Percentiles rank a stretch among this genome's conserved stretches.
Conservation (phyloP, 2,888 invertebrate genomes). For the Meghimatium bilineatum region DNA sequence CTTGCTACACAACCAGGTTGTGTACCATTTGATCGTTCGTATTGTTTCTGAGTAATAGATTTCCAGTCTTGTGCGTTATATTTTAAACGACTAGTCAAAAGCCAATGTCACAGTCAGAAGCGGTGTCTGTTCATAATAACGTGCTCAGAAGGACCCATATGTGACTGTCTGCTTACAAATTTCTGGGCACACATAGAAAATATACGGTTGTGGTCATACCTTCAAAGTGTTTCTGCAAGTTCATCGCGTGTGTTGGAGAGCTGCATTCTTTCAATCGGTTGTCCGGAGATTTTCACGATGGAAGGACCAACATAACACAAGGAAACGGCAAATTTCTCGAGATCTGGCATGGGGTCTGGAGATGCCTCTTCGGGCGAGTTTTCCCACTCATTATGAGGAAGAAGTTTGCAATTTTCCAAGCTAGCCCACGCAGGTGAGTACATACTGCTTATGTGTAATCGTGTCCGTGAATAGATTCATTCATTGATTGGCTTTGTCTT, state of each 20-base stretch:
- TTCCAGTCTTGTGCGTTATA: not conserved
- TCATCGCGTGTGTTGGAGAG: not conserved
- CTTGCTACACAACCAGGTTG: no score
- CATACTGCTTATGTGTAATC: not conserved
- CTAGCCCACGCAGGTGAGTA: constrained; percentile 52
- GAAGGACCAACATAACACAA: constrained; percentile 30
- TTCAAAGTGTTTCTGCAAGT: not conserved
- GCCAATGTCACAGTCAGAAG: not conserved
- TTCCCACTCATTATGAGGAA: constrained; percentile 50
- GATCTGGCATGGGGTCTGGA: constrained; percentile 41
- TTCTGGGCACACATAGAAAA: not conserved
- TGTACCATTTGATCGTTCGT: no score
- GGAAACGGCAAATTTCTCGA: not conserved
- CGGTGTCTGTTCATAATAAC: not conserved
- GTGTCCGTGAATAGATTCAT: no score
- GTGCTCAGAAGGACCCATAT: not conserved
- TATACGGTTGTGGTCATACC: not conserved
- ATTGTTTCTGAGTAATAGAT: no score
- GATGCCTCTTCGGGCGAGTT: constrained; percentile 40
- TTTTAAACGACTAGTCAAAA: not conserved
- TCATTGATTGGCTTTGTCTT: no score
- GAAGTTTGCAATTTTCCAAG: constrained; percentile 44
- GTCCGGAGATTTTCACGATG: constrained; percentile 9
- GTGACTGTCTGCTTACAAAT: not conserved
- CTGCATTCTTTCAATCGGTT: not conserved